phyloP scores from a whole-genome alignment of 1,140 invertebrate genomes.

The Aphelenchoides besseyi region DNA sequence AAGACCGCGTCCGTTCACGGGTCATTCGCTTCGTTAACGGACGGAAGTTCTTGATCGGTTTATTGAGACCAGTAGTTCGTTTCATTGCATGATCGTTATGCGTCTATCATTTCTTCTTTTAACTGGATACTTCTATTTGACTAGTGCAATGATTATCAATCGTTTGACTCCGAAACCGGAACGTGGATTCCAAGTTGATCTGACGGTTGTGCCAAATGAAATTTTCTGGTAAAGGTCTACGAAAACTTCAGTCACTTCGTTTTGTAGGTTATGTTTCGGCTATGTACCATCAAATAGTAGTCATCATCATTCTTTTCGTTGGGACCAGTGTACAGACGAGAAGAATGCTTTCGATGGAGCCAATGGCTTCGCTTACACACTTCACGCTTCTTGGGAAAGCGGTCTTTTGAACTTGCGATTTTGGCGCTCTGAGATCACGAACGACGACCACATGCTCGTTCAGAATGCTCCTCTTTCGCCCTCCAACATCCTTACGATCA shows the following conservation, averaged over 20 bases:
- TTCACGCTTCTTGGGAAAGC: background rate
- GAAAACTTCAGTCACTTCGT: background rate
- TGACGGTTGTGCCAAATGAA: background rate
- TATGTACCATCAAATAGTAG: background rate
- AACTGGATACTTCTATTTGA: background rate
- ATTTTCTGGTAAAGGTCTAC: background rate
- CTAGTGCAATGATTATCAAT: constrained; percentile 5
- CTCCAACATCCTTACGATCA: constrained; percentile 4
- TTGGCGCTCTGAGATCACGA: background rate
- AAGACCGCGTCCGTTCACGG: too few relatives aligned
- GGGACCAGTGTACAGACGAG: constrained; percentile 7
- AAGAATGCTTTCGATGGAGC: background rate
- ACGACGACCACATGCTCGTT: constrained; percentile 7
- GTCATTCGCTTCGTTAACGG: too few relatives aligned
- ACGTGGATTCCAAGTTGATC: background rate
- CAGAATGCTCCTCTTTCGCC: background rate
- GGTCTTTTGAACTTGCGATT: background rate
- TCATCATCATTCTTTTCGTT: background rate
- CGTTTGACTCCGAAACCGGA: constrained; percentile 11
- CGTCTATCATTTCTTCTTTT: too few relatives aligned
- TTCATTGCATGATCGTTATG: too few relatives aligned
- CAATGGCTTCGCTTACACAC: constrained; percentile 1
- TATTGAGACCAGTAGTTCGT: too few relatives aligned
- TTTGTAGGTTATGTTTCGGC: constrained; percentile 4
- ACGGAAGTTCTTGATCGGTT: too few relatives aligned